These are phyloP conservation scores for Reticulitermes lucifugus DNA, from an alignment of 2,888 invertebrate genomes.

Conservation along the genomic window DNA sequence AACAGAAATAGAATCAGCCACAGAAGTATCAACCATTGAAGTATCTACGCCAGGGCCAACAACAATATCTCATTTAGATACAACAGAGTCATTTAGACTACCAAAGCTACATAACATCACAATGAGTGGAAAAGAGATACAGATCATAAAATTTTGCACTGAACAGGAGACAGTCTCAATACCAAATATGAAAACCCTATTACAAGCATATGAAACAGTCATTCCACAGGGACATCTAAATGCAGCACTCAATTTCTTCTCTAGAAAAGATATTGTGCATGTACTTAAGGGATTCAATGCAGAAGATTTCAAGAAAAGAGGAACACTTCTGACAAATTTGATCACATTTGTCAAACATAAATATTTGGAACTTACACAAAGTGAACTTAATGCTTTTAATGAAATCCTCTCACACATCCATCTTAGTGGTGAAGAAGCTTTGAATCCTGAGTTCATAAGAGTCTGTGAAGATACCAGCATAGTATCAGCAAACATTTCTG, in stretches of 20 bases:
- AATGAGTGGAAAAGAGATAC: not conserved
- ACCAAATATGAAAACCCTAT: not conserved
- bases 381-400: not conserved
- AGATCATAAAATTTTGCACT: not conserved
- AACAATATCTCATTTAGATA: not conserved
- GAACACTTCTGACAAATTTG: not conserved
- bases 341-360: not conserved
- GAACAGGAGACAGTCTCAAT: not conserved
- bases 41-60: not conserved
- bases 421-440: not conserved
- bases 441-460: not conserved
- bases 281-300: not conserved
- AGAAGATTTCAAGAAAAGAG: not conserved
- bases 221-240: not conserved
- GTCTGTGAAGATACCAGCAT: not conserved
- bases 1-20: not conserved
- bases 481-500: not conserved
- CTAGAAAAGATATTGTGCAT: not conserved
- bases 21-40: not conserved
- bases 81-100: not conserved
- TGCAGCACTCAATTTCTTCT: not conserved
- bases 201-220: not conserved
- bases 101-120: not conserved
- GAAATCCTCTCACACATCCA: not conserved
- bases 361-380: not conserved